Conservation (phyloP, 2,888 invertebrate species). For the Heterodera filipjevi region DNA sequence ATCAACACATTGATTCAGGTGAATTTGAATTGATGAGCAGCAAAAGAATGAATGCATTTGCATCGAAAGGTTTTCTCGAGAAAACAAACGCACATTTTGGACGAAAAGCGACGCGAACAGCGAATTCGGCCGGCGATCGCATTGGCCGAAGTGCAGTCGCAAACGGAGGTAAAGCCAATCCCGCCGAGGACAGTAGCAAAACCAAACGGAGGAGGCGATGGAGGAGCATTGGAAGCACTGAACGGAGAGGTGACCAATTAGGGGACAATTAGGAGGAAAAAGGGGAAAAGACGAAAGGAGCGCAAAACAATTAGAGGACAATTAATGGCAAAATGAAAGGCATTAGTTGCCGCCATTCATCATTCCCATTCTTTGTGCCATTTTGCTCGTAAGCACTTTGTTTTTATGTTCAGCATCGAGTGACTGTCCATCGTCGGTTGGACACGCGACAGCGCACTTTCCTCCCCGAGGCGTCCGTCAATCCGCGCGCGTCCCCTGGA, state of each 20-base stretch:
- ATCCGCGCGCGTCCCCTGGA: background rate
- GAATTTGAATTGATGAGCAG: background rate
- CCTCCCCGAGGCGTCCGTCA: background rate
- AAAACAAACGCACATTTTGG: background rate
- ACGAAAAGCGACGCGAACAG: background rate
- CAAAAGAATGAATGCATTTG: background rate
- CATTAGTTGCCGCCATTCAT: background rate
- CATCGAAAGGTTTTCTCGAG: background rate
- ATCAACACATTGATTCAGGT: conserved; percentile 16
- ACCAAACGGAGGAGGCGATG: background rate
- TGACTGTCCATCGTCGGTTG: background rate
- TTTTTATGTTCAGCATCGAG: background rate
- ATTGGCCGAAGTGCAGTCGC: conserved; percentile 10
- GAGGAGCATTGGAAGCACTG: background rate
- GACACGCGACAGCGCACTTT: conserved; percentile 11
- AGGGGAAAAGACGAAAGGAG: background rate
- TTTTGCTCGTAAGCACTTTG: too few relatives aligned
- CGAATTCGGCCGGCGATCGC: conserved; percentile 5
- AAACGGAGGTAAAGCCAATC: background rate
- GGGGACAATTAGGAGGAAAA: background rate
- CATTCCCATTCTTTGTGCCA: too few relatives aligned
- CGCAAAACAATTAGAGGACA: background rate
- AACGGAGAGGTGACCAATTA: conserved; percentile 5
- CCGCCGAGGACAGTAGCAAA: background rate
- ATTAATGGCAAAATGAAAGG: background rate